phyloP scores from a whole-genome alignment of 2,113 vertebrate species.

The Phyllostomus discolor region DNA sequence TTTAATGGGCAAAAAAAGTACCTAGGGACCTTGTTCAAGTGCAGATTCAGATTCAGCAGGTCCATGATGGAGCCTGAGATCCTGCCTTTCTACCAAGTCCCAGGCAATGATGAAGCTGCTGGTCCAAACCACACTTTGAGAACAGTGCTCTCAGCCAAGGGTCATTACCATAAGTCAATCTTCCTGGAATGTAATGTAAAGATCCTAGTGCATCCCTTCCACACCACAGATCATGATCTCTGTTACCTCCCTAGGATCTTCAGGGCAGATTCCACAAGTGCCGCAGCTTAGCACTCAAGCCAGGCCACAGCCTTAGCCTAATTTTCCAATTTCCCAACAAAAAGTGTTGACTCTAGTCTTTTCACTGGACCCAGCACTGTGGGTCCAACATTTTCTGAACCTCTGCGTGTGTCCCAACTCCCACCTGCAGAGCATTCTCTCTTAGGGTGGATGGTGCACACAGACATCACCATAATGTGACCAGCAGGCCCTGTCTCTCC shows the following conservation, averaged over 20 bases:
- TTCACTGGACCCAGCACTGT: background rate
- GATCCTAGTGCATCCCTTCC: background rate
- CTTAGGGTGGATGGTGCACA: background rate
- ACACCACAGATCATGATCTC: background rate
- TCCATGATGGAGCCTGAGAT: background rate
- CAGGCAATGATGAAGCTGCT: background rate
- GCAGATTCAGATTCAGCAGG: background rate
- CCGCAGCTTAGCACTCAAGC: background rate
- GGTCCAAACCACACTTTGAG: background rate
- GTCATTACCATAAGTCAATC: background rate
- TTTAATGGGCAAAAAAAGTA: background rate
- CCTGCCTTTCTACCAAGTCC: background rate
- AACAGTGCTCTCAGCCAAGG: background rate
- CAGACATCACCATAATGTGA: background rate
- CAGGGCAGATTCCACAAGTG: background rate
- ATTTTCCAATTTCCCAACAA: background rate
- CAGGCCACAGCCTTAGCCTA: background rate
- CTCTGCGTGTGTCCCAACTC: background rate
- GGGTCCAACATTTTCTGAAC: background rate
- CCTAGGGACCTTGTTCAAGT: background rate
- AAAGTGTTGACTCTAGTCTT: background rate
- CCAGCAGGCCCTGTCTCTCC: background rate
- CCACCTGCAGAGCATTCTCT: background rate
- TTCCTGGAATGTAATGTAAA: background rate
- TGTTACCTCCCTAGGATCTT: background rate